Conservation (phyloP, 1,140 invertebrate species). For the Cyclargus thomasi region DNA sequence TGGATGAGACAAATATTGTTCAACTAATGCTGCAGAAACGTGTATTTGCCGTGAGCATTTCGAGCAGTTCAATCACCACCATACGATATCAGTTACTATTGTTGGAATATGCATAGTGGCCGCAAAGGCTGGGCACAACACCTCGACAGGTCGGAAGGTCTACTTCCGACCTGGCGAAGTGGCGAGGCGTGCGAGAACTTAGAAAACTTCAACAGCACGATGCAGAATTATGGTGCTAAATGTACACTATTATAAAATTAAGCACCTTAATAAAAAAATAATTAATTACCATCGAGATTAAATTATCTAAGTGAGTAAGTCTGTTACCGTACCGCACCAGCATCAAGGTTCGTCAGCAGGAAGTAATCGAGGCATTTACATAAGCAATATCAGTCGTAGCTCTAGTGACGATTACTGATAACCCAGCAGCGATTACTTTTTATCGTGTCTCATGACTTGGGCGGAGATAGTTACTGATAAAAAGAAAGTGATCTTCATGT, state of each 20-base stretch:
- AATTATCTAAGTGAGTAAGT: neutral
- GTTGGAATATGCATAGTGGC: no score
- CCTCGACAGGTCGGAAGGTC: no score
- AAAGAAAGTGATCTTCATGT: neutral
- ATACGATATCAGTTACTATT: neutral
- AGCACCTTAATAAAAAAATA: no score
- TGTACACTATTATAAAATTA: no score
- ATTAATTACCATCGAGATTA: neutral
- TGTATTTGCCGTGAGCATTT: neutral
- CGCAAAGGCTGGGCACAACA: no score
- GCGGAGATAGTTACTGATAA: neutral
- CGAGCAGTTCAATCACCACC: neutral
- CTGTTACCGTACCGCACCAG: neutral
- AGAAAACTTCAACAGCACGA: no score
- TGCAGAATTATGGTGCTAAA: no score
- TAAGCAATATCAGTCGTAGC: neutral
- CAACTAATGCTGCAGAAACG: neutral
- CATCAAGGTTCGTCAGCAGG: neutral
- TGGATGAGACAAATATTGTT: neutral
- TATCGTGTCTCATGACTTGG: neutral
- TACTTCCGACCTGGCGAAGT: no score
- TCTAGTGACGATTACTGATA: neutral
- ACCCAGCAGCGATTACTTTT: neutral
- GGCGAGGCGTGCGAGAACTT: no score
- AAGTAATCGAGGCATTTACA: slow-evolving; percentile 4